Percentiles rank a stretch among this genome's conserved stretches.
Evolutionary conservation across 2,888 invertebrate genomes (phyloP).

Genomic region (Elysia crispata): DNA sequence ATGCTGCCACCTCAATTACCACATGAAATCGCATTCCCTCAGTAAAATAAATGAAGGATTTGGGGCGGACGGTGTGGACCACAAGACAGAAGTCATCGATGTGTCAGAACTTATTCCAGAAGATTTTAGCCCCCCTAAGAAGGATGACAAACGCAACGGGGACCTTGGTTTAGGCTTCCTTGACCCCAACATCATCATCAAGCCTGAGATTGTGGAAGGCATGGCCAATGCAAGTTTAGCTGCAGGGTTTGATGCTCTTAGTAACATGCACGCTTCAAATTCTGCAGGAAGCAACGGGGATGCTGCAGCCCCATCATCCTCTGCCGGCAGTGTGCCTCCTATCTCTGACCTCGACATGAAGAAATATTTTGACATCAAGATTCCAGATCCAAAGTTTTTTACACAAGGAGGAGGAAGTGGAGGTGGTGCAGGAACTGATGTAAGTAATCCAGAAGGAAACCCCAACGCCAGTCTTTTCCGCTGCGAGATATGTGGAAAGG

Average conservation of each 20-base stretch:
- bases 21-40: conserved; percentile 49
- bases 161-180: conserved; percentile 18
- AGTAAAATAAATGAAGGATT: conserved; percentile 41
- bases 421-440: conserved; percentile 15
- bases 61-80: conserved; percentile 13
- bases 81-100: conserved; percentile 40
- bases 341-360: conserved; percentile 47
- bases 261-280: not conserved
- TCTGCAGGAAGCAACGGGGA: not conserved
- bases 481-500: conserved; percentile 44
- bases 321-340: conserved; percentile 16
- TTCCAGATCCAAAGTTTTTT: conserved; percentile 38
- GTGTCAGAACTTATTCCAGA: conserved; percentile 46
- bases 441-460: too few species aligned
- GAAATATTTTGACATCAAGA: conserved; percentile 47
- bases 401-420: not conserved
- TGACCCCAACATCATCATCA: conserved; percentile 37
- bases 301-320: not conserved
- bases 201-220: conserved; percentile 43
- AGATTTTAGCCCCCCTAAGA: conserved; percentile 44
- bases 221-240: not conserved
- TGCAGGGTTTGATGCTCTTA: conserved; percentile 22
- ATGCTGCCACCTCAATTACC: conserved; percentile 50
- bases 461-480: conserved; percentile 23
- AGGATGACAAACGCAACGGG: conserved; percentile 23